phyloP scores from a whole-genome alignment of 2,113 vertebrate species.

The Cygnus atratus region DNA sequence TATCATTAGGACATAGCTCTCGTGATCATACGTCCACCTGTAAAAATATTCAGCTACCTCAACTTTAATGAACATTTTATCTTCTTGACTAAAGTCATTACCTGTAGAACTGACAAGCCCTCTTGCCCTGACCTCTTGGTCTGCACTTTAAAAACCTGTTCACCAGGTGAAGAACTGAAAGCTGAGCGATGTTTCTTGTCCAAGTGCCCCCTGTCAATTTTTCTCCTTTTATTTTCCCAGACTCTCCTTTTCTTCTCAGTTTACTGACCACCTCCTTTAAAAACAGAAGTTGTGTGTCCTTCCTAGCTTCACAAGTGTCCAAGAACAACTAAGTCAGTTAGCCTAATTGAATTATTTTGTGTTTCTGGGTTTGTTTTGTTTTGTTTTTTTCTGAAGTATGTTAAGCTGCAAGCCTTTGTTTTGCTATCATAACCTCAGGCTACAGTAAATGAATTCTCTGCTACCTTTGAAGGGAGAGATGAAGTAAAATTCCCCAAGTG shows the following conservation, averaged over 20 bases:
- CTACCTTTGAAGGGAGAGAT: slow-evolving; percentile 84
- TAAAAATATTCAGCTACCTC: slow-evolving; percentile 33
- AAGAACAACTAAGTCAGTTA: slow-evolving; percentile 29
- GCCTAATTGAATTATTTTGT: slow-evolving; percentile 64
- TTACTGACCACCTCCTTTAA: slow-evolving; percentile 15
- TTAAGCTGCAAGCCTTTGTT: slow-evolving; percentile 79
- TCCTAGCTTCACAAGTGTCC: slow-evolving; percentile 63
- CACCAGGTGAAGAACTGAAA: neutral
- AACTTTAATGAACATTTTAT: slow-evolving; percentile 10
- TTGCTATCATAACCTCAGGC: slow-evolving; percentile 79
- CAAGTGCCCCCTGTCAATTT: neutral
- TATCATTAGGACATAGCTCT: slow-evolving; percentile 21
- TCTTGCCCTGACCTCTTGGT: neutral
- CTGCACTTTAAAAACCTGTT: neutral
- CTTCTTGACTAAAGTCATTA: slow-evolving; percentile 25
- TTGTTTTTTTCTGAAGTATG: slow-evolving; percentile 68
- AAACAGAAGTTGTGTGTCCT: slow-evolving; percentile 25
- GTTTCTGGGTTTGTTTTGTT: neutral
- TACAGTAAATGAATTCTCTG: slow-evolving; percentile 86
- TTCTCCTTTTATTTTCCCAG: neutral
- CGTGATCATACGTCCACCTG: neutral
- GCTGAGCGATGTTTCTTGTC: neutral
- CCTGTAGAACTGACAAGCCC: slow-evolving; percentile 32
- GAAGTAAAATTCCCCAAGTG: slow-evolving; percentile 84
- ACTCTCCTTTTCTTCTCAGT: slow-evolving; percentile 8